These are phyloP conservation scores for Odontophorus gujanensis DNA, from an alignment of 2,113 vertebrate genomes.

Conservation along the genomic window DNA sequence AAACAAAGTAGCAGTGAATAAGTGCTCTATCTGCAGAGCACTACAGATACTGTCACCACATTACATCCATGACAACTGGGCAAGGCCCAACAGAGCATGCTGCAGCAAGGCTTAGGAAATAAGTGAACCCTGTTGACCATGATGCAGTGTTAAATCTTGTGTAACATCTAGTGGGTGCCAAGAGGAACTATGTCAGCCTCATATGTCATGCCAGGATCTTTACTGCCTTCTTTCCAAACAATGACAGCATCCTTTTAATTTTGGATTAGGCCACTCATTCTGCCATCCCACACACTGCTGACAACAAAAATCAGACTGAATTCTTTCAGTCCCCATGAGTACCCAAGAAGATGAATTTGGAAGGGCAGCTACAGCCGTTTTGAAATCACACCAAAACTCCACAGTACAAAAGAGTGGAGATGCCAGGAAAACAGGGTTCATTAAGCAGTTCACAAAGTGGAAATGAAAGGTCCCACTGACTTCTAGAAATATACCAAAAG, in stretches of 20 bases:
- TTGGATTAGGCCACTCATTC: slow-evolving; percentile 16
- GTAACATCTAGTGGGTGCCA: slow-evolving; percentile 8
- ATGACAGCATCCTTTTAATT: background rate
- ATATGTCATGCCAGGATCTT: background rate
- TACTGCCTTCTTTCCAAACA: background rate
- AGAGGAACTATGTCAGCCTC: background rate
- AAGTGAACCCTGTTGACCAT: background rate
- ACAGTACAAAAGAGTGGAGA: accelerated
- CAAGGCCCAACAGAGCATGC: background rate
- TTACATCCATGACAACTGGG: background rate
- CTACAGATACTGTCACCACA: background rate
- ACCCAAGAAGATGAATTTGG: background rate
- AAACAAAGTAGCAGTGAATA: background rate
- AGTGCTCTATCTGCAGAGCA: background rate
- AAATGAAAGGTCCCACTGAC: background rate
- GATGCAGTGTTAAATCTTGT: background rate
- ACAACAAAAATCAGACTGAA: background rate
- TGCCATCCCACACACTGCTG: slow-evolving; percentile 18
- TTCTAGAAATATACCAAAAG: background rate
- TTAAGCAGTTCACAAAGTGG: background rate
- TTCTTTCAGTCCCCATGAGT: background rate
- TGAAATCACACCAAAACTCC: background rate
- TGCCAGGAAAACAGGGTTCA: background rate
- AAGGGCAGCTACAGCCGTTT: background rate
- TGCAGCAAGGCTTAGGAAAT: background rate